Evolutionary conservation across 2,888 invertebrate species (phyloP).

Genomic region (Cryptus armator): DNA sequence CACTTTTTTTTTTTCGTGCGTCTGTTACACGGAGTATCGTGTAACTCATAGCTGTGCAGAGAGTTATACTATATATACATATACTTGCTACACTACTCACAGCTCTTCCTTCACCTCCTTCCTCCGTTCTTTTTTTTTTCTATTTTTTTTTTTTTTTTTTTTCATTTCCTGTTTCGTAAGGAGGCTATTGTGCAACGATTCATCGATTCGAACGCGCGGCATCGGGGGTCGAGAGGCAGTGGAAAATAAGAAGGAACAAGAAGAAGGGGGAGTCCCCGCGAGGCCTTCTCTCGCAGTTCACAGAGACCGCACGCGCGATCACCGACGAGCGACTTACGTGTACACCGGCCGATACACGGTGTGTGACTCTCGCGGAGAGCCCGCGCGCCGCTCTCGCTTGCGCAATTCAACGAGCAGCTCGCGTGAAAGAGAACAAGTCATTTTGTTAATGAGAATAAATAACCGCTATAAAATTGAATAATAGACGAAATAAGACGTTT

Average conservation of each 20-base stretch:
- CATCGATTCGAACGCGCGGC: slow-evolving; percentile 65
- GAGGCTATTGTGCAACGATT: slow-evolving; percentile 70
- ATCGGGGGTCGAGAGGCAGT: slow-evolving; percentile 8
- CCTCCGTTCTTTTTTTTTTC: slow-evolving; percentile 25
- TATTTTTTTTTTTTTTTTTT: slow-evolving; percentile 55
- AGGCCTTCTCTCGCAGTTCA: not conserved
- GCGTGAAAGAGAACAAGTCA: slow-evolving; percentile 45
- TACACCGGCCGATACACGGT: slow-evolving; percentile 32
- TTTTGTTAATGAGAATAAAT: slow-evolving; percentile 3
- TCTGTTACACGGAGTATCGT: slow-evolving; percentile 36
- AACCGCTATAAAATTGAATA: not conserved
- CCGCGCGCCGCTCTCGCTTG: not conserved
- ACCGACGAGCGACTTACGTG: slow-evolving; percentile 27
- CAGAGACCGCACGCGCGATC: slow-evolving; percentile 1
- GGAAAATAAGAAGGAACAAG: slow-evolving; percentile 8
- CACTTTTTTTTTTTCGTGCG: slow-evolving; percentile 59
- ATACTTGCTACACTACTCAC: not conserved
- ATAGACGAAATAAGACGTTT: not conserved
- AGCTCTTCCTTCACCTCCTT: slow-evolving; percentile 51
- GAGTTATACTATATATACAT: not conserved
- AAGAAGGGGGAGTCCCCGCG: not conserved
- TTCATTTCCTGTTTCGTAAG: slow-evolving; percentile 69
- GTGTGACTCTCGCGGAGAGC: slow-evolving; percentile 55
- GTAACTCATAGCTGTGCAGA: slow-evolving; percentile 16
- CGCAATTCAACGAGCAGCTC: slow-evolving; percentile 33